Conservation (phyloP, 1,140 invertebrate genomes). For the Anastrepha ludens region DNA sequence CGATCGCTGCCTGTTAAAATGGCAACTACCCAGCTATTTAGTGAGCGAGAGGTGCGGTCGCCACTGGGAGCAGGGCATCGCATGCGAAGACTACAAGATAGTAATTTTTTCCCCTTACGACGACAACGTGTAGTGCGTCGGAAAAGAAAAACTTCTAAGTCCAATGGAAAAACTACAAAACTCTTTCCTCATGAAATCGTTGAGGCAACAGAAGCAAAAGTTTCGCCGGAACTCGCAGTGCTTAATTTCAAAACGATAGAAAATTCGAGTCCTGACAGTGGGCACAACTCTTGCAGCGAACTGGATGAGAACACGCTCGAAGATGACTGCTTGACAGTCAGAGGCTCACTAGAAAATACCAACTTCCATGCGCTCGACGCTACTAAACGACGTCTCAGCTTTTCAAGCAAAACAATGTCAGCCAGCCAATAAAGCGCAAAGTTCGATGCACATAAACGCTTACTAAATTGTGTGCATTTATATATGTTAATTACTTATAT, state of each 20-base stretch:
- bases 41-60: constrained; percentile 67
- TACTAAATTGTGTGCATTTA: neutral
- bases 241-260: neutral
- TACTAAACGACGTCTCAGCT: constrained; percentile 68
- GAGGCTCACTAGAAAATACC: constrained; percentile 9
- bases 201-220: constrained; percentile 3
- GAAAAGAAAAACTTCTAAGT: constrained; percentile 67
- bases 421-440: neutral
- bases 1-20: constrained; percentile 23
- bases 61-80: constrained; percentile 51
- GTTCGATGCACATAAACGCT: neutral
- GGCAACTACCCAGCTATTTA: constrained; percentile 37
- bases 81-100: neutral
- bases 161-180: constrained; percentile 63
- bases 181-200: constrained; percentile 66
- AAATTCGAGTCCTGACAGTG: constrained; percentile 69
- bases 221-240: neutral
- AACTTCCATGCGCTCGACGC: constrained; percentile 58
- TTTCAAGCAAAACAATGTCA: constrained; percentile 60
- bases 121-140: constrained; percentile 69
- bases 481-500: neutral
- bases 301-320: constrained; percentile 58
- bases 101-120: constrained; percentile 52
- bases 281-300: constrained; percentile 70
- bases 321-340: neutral